Percentiles rank a stretch among this genome's conserved stretches.
Conservation (phyloP, 2,113 vertebrate species). For the Cacatua alba region DNA sequence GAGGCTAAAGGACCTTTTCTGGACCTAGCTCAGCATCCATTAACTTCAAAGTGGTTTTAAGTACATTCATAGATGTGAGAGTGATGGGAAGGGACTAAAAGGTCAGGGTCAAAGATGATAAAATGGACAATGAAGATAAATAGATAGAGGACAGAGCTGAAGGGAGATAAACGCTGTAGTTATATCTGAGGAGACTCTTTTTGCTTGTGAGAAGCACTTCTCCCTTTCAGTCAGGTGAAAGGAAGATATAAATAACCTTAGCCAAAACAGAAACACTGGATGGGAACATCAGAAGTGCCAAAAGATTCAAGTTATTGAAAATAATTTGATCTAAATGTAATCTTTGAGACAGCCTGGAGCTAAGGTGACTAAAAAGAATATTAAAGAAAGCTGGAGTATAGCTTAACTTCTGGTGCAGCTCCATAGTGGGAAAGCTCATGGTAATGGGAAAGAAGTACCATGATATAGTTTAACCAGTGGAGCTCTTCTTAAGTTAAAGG, state of each 20-base stretch:
- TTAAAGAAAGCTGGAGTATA: neutral
- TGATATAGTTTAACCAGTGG: neutral
- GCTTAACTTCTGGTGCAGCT: neutral
- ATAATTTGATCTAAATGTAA: neutral
- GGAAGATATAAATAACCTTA: constrained; percentile 4
- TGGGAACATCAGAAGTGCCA: neutral
- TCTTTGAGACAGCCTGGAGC: neutral
- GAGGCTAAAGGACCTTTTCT: neutral
- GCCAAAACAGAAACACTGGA: neutral
- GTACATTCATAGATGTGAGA: neutral
- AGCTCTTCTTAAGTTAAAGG: neutral
- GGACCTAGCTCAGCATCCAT: neutral
- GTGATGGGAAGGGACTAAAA: neutral
- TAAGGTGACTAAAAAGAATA: neutral
- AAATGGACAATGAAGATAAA: constrained; percentile 24
- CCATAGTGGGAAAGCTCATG: neutral
- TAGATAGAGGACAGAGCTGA: neutral
- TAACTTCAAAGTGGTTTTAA: neutral
- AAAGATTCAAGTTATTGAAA: neutral
- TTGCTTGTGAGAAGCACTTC: constrained; percentile 22
- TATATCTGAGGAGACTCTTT: neutral
- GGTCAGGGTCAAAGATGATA: constrained; percentile 24
- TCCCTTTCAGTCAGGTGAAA: neutral
- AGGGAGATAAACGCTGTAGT: neutral
- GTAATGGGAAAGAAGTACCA: neutral